Evolutionary conservation across 2,113 vertebrate genomes (phyloP), one percentile per base, ranked within the genome.

Genomic region (Xyliphius kryptos): DNA sequence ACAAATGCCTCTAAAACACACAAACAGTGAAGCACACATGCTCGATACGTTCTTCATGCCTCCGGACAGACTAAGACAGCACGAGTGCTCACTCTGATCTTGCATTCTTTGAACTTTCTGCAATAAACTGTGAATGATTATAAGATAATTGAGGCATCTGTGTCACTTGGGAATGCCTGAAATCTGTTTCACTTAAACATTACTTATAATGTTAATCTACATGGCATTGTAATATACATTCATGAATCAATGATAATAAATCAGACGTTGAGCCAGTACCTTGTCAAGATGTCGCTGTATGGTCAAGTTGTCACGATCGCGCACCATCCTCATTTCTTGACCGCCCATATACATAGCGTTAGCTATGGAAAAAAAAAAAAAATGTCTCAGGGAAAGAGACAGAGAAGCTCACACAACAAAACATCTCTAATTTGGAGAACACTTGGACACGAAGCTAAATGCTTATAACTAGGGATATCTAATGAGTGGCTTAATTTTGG

Each of bases 281-380:
- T 97, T 97, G 66, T 87, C 76, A n/a, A 97, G 84, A 74, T 93
- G 83, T 43, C 88, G 73, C 67, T 78, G 78, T 69, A 98, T 94
- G 44, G 87, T 93, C 11, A 66, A 11, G 52, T 91, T 82, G 69
- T 98, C 93, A 85, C 93, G 84, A 62, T 91, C 85, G 58, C 89
- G 56, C 32, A 99, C 86, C 9, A 77, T 74, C 72, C 77, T 81
- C 96, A 98, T 97, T 81, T 99, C 96, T 74, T 99, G 92, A 70
- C 88, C 83, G 5, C 84, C 94, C 85, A 99, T 86, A 67, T 97
- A 98, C 81, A 91, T 86, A 26, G 79, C 82, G 52, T 97, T 98
- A 15, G 84, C 96, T 99, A 78, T 2, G 69, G 74, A 65, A 15
- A 70, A 11, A 66, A 32, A 69, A 1, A 66, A 6, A 68, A 41